phyloP scores from a whole-genome alignment of 2,113 vertebrate genomes.

The Neodontobutis hainanensis region DNA sequence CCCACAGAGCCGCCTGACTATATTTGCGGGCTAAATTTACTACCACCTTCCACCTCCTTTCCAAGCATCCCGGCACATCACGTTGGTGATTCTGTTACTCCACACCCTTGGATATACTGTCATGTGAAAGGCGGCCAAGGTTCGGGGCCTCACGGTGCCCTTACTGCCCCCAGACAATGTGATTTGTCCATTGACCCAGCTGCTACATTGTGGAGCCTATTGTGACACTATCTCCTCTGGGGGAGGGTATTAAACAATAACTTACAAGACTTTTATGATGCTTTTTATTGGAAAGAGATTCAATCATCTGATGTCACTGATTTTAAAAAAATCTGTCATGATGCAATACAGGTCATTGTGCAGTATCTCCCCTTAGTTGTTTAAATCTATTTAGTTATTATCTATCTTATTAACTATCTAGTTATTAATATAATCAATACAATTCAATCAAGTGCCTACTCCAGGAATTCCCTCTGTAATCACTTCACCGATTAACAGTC shows the following conservation, averaged over 20 bases:
- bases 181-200: slow-evolving; percentile 41
- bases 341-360: no score
- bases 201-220: slow-evolving; percentile 46
- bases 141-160: slow-evolving; percentile 57
- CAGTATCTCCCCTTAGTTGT: no score
- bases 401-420: no score
- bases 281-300: no score
- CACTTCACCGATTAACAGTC: no score
- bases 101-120: slow-evolving; percentile 53
- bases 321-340: no score
- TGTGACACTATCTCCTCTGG: not conserved
- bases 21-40: slow-evolving; percentile 75
- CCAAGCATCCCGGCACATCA: slow-evolving; percentile 70
- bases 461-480: no score
- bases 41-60: slow-evolving; percentile 32
- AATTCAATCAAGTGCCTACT: no score
- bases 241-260: not conserved
- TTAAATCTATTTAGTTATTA: no score
- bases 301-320: no score
- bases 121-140: slow-evolving; percentile 71
- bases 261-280: no score
- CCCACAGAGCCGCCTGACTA: slow-evolving; percentile 40
- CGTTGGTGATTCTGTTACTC: slow-evolving; percentile 78
- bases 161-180: slow-evolving; percentile 63
- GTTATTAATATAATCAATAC: no score